Conservation (phyloP, 2,113 vertebrate genomes). For the Ictalurus furcatus region DNA sequence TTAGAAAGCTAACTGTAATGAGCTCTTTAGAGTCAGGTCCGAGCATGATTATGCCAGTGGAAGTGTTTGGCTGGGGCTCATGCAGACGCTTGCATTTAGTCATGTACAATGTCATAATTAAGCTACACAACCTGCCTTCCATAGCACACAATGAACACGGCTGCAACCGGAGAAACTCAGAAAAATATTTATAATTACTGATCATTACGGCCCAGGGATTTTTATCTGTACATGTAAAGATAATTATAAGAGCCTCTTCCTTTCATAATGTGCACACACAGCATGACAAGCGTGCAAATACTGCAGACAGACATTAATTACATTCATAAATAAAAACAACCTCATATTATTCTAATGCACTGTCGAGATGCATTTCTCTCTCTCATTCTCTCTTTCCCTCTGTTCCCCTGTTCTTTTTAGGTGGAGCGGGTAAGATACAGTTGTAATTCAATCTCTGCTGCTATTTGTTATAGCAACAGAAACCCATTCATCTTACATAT, state of each 20-base stretch:
- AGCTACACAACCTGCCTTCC: constrained; percentile 81
- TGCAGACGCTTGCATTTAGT: constrained; percentile 92
- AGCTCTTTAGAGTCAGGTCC: constrained; percentile 99
- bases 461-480: constrained; percentile 61
- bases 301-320: constrained; percentile 72
- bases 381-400: not conserved
- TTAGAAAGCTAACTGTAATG: constrained; percentile 99
- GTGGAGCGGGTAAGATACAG: constrained; percentile 53
- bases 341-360: constrained; percentile 68
- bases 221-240: constrained; percentile 76
- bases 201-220: constrained; percentile 78
- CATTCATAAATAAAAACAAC: constrained; percentile 75
- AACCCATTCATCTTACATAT: constrained; percentile 72
- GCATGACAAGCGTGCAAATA: constrained; percentile 76
- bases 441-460: constrained; percentile 64
- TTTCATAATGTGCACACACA: constrained; percentile 70
- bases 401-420: constrained; percentile 38
- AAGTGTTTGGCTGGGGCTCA: constrained; percentile 85
- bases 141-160: constrained; percentile 68
- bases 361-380: constrained; percentile 48
- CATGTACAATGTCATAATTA: constrained; percentile 92
- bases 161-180: constrained; percentile 64
- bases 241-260: constrained; percentile 75
- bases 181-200: constrained; percentile 81
- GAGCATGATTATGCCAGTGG: constrained; percentile 89